phyloP scores from a whole-genome alignment of 2,113 vertebrate genomes.

The Circaetus gallicus region DNA sequence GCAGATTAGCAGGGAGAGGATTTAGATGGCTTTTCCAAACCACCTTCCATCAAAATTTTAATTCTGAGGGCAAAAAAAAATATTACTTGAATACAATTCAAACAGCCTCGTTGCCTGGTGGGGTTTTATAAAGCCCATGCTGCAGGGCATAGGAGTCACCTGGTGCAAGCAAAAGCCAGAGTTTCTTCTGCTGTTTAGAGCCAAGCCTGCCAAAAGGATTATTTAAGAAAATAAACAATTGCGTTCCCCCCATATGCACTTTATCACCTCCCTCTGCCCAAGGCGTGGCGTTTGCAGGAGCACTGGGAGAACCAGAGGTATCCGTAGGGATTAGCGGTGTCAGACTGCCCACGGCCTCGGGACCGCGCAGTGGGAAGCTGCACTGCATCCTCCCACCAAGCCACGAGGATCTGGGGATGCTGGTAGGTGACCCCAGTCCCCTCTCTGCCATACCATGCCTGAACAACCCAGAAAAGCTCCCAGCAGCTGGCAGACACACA shows the following conservation, averaged over 20 bases:
- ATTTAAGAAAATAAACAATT: neutral
- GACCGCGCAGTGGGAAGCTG: accelerated
- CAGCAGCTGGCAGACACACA: neutral
- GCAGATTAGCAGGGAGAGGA: neutral
- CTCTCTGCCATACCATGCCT: accelerated
- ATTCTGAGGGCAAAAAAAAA: neutral
- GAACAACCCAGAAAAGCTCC: neutral
- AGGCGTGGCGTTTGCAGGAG: accelerated
- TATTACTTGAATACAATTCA: neutral
- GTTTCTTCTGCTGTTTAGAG: neutral
- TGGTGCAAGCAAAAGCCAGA: neutral
- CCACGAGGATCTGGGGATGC: neutral
- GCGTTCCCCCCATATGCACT: neutral
- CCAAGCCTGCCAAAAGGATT: neutral
- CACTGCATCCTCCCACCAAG: neutral
- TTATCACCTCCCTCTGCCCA: neutral
- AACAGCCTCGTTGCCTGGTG: neutral
- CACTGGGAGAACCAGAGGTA: neutral
- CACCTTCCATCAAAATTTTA: neutral
- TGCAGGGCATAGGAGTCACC: neutral
- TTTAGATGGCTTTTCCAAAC: neutral
- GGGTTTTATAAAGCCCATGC: neutral
- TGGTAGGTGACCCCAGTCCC: accelerated
- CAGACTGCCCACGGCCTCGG: accelerated
- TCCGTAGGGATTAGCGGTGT: accelerated